phyloP scores from a whole-genome alignment of 2,113 vertebrate genomes.

The Pycnonotus jocosus region DNA sequence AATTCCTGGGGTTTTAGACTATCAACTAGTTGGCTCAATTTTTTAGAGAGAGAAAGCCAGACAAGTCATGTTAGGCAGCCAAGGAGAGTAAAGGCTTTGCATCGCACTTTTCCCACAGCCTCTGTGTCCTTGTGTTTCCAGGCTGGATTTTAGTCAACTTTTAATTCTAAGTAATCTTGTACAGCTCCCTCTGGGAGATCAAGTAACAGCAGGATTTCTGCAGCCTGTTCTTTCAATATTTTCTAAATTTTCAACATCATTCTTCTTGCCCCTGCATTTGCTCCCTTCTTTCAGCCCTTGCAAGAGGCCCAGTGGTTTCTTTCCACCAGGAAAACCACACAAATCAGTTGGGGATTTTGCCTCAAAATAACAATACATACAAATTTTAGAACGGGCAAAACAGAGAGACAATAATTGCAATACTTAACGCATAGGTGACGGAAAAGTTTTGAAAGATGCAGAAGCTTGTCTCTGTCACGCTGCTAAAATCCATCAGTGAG shows the following conservation, averaged over 20 bases:
- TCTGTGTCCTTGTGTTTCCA: neutral
- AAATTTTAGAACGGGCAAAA: neutral
- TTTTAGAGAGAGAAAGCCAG: neutral
- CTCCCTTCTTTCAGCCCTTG: neutral
- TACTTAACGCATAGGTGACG: neutral
- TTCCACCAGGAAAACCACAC: neutral
- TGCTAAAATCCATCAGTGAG: neutral
- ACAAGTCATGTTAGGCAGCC: neutral
- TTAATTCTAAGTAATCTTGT: neutral
- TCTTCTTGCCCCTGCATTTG: neutral
- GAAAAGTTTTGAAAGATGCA: neutral
- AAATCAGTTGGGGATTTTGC: neutral
- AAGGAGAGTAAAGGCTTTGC: neutral
- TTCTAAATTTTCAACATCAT: neutral
- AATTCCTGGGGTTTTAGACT: neutral
- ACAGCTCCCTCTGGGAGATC: neutral
- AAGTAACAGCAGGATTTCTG: neutral
- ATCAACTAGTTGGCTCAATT: neutral
- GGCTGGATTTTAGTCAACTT: neutral
- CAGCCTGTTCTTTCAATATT: neutral
- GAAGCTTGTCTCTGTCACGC: neutral
- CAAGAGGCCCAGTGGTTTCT: neutral
- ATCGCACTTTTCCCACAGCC: rapidly evolving
- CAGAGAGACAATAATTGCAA: neutral
- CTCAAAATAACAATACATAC: neutral